These are phyloP conservation scores for Sciaenops ocellatus DNA, from an alignment of 2,797 vertebrate genomes.

Conservation along the genomic window DNA sequence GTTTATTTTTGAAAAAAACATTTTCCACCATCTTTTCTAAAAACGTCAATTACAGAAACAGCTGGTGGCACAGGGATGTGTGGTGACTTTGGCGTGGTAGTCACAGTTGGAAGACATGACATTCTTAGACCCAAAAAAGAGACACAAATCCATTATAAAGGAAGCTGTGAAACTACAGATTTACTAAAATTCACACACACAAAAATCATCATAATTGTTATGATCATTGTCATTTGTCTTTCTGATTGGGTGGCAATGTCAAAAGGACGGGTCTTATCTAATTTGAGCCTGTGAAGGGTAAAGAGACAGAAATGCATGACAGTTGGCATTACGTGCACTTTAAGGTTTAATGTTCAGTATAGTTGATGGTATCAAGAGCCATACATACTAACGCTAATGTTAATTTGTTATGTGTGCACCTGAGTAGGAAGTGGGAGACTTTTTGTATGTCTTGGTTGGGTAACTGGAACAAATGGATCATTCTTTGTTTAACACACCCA, in stretches of 20 bases:
- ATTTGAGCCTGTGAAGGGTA: neutral
- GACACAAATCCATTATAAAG: neutral
- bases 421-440: neutral
- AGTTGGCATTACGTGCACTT: neutral
- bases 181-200: neutral
- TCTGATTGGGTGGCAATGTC: neutral
- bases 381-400: neutral
- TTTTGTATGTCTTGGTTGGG: neutral
- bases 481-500: neutral
- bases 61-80: neutral
- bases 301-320: neutral
- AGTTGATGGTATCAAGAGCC: neutral
- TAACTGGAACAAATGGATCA: neutral
- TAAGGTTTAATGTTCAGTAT: neutral
- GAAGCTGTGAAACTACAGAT: neutral
- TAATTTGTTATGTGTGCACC: no score
- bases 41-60: neutral
- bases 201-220: neutral
- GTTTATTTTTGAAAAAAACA: no score
- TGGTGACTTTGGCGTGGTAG: neutral
- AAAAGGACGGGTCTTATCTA: neutral
- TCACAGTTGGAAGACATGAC: neutral
- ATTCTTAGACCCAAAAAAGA: neutral
- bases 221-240: neutral
- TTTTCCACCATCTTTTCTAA: no score